phyloP scores from a whole-genome alignment of 2,888 invertebrate species.

The Andrena chrysosceles region DNA sequence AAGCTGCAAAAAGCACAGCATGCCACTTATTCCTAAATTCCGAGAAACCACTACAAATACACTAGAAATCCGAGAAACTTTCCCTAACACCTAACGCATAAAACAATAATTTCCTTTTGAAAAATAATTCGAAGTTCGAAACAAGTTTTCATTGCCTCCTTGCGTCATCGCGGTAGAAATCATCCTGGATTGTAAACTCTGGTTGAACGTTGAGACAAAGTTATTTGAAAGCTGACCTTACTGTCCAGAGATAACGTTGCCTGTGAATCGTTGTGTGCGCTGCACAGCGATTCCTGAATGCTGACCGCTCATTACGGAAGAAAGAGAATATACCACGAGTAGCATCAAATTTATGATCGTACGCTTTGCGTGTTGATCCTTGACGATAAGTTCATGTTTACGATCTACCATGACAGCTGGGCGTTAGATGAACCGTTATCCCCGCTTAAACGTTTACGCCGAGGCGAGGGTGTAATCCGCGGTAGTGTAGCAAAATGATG shows the following conservation, averaged over 20 bases:
- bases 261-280: background rate
- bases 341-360: slow-evolving; percentile 35
- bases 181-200: background rate
- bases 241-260: slow-evolving; percentile 29
- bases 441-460: slow-evolving; percentile 10
- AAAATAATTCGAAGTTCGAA: background rate
- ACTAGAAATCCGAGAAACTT: too few species aligned
- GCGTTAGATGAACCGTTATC: slow-evolving; percentile 54
- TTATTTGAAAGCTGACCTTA: slow-evolving; percentile 8
- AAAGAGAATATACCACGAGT: slow-evolving; percentile 22
- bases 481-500: slow-evolving; percentile 13
- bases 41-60: too few species aligned
- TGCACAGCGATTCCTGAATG: slow-evolving; percentile 22
- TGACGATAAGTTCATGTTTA: slow-evolving; percentile 51
- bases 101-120: background rate
- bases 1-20: too few species aligned
- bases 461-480: slow-evolving; percentile 11
- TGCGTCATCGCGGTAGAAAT: background rate
- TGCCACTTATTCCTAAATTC: too few species aligned
- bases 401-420: slow-evolving; percentile 44
- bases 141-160: too few species aligned
- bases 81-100: too few species aligned
- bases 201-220: slow-evolving; percentile 5
- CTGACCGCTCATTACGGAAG: slow-evolving; percentile 24
- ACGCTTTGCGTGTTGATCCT: slow-evolving; percentile 32